Evolutionary conservation across 92 coral and sea anemone species (phyloP).

Genomic region (Micromussa lordhowensis): DNA sequence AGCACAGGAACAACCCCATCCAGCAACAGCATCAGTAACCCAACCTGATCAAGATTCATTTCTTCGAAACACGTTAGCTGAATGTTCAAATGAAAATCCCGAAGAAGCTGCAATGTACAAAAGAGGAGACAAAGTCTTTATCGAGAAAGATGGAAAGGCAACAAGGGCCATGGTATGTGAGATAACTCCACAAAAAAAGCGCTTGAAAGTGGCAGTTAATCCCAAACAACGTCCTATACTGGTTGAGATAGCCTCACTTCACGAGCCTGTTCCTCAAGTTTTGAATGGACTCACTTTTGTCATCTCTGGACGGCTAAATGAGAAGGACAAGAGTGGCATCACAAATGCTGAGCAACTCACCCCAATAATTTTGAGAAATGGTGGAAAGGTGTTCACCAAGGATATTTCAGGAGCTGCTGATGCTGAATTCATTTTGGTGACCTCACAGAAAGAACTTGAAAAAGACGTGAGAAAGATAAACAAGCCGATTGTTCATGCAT

Average conservation of each 20-base stretch:
- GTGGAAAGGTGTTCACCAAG: slow-evolving; percentile 19
- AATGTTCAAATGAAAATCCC: no score
- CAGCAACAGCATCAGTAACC: not conserved
- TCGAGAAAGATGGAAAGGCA: not conserved
- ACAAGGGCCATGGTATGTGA: not conserved
- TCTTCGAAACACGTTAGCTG: not conserved
- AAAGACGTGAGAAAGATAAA: slow-evolving; percentile 35
- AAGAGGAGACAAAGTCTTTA: slow-evolving; percentile 1
- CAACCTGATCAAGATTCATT: slow-evolving; percentile 1
- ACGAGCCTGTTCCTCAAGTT: slow-evolving; percentile 7
- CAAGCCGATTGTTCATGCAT: slow-evolving; percentile 47
- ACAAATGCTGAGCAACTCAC: not conserved
- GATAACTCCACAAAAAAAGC: not conserved
- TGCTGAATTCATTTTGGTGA: slow-evolving; percentile 22
- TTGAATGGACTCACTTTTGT: slow-evolving; percentile 12
- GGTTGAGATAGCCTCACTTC: not conserved
- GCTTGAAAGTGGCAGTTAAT: not conserved
- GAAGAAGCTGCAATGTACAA: slow-evolving; percentile 9
- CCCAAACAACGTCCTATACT: slow-evolving; percentile 2
- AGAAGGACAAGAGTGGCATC: slow-evolving; percentile 19
- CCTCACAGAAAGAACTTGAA: slow-evolving; percentile 48
- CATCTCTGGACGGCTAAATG: not conserved
- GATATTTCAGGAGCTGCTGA: slow-evolving; percentile 13
- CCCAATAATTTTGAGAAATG: slow-evolving; percentile 6
- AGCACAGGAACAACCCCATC: slow-evolving; percentile 1